phyloP scores from a whole-genome alignment of 23 tunicate species.

The Clavelina lepadiformis region DNA sequence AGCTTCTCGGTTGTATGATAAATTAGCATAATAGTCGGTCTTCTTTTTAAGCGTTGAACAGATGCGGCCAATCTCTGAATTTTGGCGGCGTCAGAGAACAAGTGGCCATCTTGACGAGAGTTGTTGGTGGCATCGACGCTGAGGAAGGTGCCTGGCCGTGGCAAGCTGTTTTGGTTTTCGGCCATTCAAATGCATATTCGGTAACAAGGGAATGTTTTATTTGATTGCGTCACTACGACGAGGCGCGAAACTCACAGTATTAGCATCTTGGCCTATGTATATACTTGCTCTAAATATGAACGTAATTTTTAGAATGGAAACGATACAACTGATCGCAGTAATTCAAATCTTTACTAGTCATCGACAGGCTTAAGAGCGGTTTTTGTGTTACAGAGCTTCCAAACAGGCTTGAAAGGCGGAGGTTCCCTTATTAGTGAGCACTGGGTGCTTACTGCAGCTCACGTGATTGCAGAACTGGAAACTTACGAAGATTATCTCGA shows the following conservation, averaged over 20 bases:
- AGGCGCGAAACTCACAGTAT: too few species aligned
- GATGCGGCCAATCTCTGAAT: not conserved
- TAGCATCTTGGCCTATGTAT: too few species aligned
- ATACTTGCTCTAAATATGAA: too few species aligned
- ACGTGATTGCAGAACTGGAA: slow-evolving; percentile 16
- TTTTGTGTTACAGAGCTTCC: slow-evolving; percentile 1
- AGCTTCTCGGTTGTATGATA: too few species aligned
- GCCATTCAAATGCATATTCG: not conserved
- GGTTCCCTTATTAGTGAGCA: slow-evolving; percentile 14
- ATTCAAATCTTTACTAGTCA: too few species aligned
- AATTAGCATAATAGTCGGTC: too few species aligned
- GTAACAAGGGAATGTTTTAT: not conserved
- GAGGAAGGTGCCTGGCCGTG: not conserved
- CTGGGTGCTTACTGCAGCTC: slow-evolving; percentile 30
- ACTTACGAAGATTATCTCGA: not conserved
- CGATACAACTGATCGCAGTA: too few species aligned
- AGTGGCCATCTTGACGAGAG: not conserved
- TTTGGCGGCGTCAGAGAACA: not conserved
- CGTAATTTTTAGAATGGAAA: too few species aligned
- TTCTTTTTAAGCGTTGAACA: not conserved
- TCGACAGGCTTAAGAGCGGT: not conserved
- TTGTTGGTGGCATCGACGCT: not conserved
- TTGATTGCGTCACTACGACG: too few species aligned
- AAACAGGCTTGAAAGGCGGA: slow-evolving; percentile 11
- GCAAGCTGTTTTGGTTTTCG: not conserved